phyloP scores from a whole-genome alignment of 1,140 invertebrate genomes.

The Holcopasites calliopsidis region DNA sequence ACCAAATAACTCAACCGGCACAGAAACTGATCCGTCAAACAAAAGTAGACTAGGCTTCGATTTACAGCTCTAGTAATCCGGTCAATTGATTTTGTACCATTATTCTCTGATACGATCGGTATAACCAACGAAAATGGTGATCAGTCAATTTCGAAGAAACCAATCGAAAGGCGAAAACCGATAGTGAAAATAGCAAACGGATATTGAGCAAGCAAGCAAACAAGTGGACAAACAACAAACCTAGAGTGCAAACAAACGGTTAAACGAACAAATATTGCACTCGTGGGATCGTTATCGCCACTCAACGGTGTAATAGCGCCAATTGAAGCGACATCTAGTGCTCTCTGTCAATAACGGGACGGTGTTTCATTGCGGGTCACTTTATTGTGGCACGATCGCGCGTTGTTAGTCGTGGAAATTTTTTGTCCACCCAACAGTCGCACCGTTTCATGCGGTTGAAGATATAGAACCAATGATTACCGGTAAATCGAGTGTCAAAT shows the following conservation, averaged over 20 bases:
- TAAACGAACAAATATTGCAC: constrained; percentile 15
- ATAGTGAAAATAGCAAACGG: neutral
- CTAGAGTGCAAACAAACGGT: neutral
- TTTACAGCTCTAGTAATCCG: constrained; percentile 3
- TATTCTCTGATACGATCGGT: neutral
- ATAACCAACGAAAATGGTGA: neutral
- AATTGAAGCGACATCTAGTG: constrained; percentile 9
- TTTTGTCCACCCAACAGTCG: neutral
- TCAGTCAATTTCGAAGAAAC: constrained; percentile 2
- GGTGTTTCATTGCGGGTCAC: constrained; percentile 34
- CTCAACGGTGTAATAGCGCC: constrained; percentile 1
- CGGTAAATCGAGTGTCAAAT: constrained; percentile 47
- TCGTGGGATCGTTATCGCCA: neutral
- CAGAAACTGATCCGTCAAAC: neutral
- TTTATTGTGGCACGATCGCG: constrained; percentile 30
- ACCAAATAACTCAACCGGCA: neutral
- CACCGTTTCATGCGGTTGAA: neutral
- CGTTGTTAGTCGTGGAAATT: neutral
- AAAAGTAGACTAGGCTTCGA: neutral
- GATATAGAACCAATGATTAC: constrained; percentile 18
- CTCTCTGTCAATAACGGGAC: constrained; percentile 26
- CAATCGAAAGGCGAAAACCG: neutral
- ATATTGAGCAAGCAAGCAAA: neutral
- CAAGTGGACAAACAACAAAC: neutral
- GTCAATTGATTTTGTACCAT: constrained; percentile 1